Percentiles rank a stretch among this genome's conserved stretches.
Evolutionary conservation across 2,113 vertebrate genomes (phyloP).

Genomic region (Telmatochromis bifrenatus): DNA sequence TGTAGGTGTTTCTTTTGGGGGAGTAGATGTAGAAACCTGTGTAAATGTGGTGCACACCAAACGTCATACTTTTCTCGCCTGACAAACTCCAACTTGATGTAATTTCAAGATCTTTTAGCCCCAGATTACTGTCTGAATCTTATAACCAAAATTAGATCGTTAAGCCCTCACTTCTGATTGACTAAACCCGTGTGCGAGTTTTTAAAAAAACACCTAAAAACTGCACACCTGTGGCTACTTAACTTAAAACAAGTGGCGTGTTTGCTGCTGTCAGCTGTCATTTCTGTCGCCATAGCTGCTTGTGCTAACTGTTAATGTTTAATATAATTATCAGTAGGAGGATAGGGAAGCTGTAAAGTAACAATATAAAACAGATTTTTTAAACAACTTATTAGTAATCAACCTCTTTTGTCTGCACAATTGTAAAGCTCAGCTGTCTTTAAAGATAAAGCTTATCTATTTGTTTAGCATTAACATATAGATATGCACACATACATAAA

Average conservation of each 20-base stretch:
- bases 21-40: not conserved
- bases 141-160: not conserved
- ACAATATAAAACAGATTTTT: not conserved
- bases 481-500: not conserved
- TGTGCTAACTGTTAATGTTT: not conserved
- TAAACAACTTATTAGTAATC: not conserved
- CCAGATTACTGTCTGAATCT: not conserved
- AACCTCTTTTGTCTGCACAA: not conserved
- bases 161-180: not conserved
- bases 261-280: not conserved
- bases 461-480: not conserved
- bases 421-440: not conserved
- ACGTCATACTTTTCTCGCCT: not conserved
- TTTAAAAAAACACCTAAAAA: not conserved
- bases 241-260: not conserved
- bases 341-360: not conserved
- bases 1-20: not conserved
- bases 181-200: not conserved
- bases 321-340: not conserved
- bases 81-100: not conserved
- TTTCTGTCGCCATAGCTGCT: not conserved
- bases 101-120: not conserved
- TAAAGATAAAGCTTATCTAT: not conserved
- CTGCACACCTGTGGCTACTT: not conserved
- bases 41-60: not conserved